These are phyloP conservation scores for Enteromius thamalakanensis DNA, from an alignment of 2,797 vertebrate genomes.

Conservation along the genomic window DNA sequence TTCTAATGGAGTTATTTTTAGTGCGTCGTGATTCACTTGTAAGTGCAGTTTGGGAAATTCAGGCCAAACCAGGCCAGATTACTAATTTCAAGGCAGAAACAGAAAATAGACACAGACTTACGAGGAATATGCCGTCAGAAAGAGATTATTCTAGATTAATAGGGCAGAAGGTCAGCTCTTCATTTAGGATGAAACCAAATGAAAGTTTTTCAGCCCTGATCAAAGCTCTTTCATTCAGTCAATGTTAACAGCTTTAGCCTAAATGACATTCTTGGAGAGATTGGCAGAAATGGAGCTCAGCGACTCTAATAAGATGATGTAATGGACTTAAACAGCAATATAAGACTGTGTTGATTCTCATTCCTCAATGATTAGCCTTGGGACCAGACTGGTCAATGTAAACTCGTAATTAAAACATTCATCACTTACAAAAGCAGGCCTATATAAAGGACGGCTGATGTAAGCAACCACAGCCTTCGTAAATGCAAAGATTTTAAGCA, in stretches of 20 bases:
- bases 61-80: constrained; percentile 51
- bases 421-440: constrained; percentile 13
- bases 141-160: constrained; percentile 47
- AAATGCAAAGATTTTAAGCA: constrained; percentile 2
- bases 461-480: neutral
- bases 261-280: constrained; percentile 32
- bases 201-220: neutral
- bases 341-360: constrained; percentile 2
- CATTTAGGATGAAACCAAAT: constrained; percentile 34
- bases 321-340: constrained; percentile 30
- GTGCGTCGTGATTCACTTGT: constrained; percentile 47
- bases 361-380: constrained; percentile 15
- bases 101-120: constrained; percentile 5
- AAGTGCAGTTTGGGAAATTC: constrained; percentile 20
- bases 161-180: constrained; percentile 35
- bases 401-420: constrained; percentile 1
- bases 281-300: constrained; percentile 22
- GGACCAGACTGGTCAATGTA: constrained; percentile 9
- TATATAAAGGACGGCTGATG: neutral
- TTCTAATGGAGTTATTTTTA: constrained; percentile 30
- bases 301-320: constrained; percentile 16
- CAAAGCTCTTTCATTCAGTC: neutral
- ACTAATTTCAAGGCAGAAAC: constrained; percentile 15
- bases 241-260: constrained; percentile 8
- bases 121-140: constrained; percentile 35